A percentile compares a stretch with the other conserved stretches of the same genome.
Evolutionary conservation across 2,888 invertebrate species (phyloP).

Genomic region (Hydriomena furcata): DNA sequence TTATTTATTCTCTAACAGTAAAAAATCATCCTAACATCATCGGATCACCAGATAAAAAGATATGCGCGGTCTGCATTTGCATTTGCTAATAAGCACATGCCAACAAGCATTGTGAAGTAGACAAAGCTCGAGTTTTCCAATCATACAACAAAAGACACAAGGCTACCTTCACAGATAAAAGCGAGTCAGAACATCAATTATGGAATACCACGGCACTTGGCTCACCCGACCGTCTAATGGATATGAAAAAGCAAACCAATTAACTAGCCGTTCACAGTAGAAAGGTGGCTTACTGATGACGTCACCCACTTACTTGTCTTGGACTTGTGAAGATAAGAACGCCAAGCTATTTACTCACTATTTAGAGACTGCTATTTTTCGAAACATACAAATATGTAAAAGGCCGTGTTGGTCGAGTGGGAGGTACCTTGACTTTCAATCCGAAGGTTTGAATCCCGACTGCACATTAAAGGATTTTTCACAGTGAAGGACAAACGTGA

Average conservation of each 20-base stretch:
- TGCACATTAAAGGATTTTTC: too few relatives aligned
- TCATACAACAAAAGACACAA: constrained; percentile 27
- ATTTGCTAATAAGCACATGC: neutral
- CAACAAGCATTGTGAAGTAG: neutral
- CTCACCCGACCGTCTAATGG: constrained; percentile 63
- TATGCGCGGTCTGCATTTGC: too few relatives aligned
- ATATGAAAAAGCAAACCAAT: constrained; percentile 65
- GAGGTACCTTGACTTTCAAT: too few relatives aligned
- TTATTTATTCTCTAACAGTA: too few relatives aligned
- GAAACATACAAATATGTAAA: neutral
- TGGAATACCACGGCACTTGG: constrained; percentile 67
- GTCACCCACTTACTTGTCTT: constrained; percentile 39
- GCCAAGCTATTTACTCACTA: constrained; percentile 21
- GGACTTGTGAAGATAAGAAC: constrained; percentile 24
- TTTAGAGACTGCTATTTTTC: neutral
- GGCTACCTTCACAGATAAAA: constrained; percentile 51
- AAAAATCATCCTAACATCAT: too few relatives aligned
- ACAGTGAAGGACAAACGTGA: too few relatives aligned
- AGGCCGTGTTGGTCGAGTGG: too few relatives aligned
- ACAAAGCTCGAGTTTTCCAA: constrained; percentile 19
- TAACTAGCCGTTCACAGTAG: constrained; percentile 53
- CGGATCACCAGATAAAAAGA: too few relatives aligned
- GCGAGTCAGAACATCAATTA: constrained; percentile 63
- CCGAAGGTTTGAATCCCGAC: too few relatives aligned
- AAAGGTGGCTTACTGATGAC: constrained; percentile 45